phyloP scores from a whole-genome alignment of 2,113 vertebrate genomes.

The Prionailurus bengalensis region DNA sequence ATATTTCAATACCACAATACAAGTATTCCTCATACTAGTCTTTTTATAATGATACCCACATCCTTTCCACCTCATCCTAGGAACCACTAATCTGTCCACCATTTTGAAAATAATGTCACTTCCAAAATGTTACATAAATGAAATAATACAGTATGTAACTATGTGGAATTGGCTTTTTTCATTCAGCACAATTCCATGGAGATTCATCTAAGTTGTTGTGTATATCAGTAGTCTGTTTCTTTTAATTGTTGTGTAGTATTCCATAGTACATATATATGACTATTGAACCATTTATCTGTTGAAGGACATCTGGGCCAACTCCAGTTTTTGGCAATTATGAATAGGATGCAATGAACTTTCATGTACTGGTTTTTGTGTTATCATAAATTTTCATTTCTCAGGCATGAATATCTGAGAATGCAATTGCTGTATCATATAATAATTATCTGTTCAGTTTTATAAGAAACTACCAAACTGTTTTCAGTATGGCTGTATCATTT shows the following conservation, averaged over 20 bases:
- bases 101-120: not conserved
- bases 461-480: not conserved
- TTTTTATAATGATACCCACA: not conserved
- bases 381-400: not conserved
- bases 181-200: not conserved
- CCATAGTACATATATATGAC: not conserved
- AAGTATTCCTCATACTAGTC: not conserved
- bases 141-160: not conserved
- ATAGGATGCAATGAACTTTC: not conserved
- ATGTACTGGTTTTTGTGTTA: not conserved
- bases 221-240: not conserved
- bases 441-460: not conserved
- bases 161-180: not conserved
- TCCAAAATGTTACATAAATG: not conserved
- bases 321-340: too few species aligned
- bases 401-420: not conserved
- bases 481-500: not conserved
- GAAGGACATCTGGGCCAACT: not conserved
- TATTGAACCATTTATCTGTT: not conserved
- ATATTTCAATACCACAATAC: not conserved
- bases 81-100: not conserved
- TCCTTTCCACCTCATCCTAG: too few species aligned
- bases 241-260: too few species aligned
- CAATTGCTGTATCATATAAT: not conserved
- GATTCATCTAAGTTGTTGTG: not conserved